Conservation (phyloP, 2,888 invertebrate species). For the Harpalus rubripes region DNA sequence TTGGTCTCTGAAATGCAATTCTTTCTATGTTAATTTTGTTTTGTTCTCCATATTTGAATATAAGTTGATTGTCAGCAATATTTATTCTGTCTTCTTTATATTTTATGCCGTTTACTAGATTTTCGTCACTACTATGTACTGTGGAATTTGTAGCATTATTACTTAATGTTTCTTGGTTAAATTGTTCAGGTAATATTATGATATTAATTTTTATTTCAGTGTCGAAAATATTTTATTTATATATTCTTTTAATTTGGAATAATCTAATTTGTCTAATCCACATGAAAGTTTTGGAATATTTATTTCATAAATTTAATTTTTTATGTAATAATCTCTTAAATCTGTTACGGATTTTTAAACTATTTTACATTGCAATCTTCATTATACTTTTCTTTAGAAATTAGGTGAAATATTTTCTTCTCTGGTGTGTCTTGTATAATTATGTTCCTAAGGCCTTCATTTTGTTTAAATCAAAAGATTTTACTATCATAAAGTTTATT, state of each 20-base stretch:
- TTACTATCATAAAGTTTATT: neutral
- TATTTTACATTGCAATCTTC: neutral
- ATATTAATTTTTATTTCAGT: neutral
- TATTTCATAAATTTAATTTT: neutral
- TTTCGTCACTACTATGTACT: neutral
- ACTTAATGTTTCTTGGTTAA: neutral
- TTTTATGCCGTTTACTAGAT: neutral
- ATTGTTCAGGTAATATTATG: neutral
- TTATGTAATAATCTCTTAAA: neutral
- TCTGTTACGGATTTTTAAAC: neutral
- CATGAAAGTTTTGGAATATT: slow-evolving; percentile 4
- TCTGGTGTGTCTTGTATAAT: neutral
- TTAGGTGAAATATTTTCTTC: neutral
- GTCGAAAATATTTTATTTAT: neutral
- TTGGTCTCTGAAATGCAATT: neutral
- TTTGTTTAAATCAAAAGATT: neutral
- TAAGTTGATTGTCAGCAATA: slow-evolving; percentile 2
- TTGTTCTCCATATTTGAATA: slow-evolving; percentile 1
- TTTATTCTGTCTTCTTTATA: slow-evolving; percentile 27
- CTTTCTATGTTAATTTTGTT: neutral
- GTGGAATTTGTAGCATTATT: neutral
- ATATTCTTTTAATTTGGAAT: neutral
- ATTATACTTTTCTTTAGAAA: neutral
- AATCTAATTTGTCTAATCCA: neutral
- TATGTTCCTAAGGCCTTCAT: neutral